A percentile compares a stretch with the other conserved stretches of the same genome.
phyloP scores from a whole-genome alignment of 2,113 vertebrate species.

The Cebidichthys violaceus region DNA sequence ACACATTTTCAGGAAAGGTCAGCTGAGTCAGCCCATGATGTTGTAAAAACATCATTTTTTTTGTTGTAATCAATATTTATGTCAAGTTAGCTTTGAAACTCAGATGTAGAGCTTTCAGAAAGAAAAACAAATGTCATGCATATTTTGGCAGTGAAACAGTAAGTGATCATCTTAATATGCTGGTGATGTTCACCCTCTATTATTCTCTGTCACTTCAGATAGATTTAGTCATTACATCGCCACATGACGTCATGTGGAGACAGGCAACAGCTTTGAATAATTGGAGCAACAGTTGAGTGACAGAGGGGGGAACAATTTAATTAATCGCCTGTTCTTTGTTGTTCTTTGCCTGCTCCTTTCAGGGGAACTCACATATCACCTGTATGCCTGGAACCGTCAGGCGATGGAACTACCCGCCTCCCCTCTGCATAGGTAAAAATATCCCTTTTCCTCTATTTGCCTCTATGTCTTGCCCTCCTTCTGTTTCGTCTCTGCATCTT shows the following conservation, averaged over 20 bases:
- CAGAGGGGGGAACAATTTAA: conserved; percentile 41
- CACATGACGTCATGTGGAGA: conserved; percentile 50
- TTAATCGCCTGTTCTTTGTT: conserved; percentile 48
- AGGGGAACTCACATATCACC: conserved; percentile 98
- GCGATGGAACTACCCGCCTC: conserved; percentile 97
- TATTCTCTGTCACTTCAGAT: conserved; percentile 52
- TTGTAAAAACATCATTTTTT: not conserved
- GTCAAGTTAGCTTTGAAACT: not conserved
- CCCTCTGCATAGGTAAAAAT: conserved; percentile 94
- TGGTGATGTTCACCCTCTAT: conserved; percentile 25
- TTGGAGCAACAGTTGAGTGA: conserved; percentile 50
- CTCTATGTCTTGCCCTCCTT: not conserved
- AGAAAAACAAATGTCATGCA: not conserved
- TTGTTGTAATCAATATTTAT: not conserved
- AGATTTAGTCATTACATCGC: conserved; percentile 51
- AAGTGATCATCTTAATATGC: conserved; percentile 35
- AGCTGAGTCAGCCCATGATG: not conserved
- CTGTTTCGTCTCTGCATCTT: not conserved
- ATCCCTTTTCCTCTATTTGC: not conserved
- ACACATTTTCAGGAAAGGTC: conserved; percentile 19
- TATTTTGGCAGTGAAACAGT: conserved; percentile 6
- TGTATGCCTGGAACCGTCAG: conserved; percentile 98
- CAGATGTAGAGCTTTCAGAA: not conserved
- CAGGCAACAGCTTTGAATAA: conserved; percentile 55
- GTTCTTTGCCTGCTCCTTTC: conserved; percentile 61